Evolutionary conservation across 1,140 invertebrate species (phyloP).

Genomic region (Drosophila parabipectinata): DNA sequence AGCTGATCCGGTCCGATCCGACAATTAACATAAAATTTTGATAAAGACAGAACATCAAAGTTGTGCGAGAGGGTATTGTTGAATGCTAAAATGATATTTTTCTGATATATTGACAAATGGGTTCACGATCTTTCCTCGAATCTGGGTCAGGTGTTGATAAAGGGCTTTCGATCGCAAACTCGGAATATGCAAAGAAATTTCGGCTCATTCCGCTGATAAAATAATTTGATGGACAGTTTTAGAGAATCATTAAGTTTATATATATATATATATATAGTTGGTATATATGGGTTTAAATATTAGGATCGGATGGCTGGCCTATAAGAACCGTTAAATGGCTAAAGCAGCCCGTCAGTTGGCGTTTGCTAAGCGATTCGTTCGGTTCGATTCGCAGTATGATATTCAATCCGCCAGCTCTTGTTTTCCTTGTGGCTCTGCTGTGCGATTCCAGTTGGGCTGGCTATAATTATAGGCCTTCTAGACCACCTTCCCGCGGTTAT

Average conservation of each 20-base stretch:
- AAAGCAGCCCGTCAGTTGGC: constrained; percentile 45
- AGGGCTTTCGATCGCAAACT: constrained; percentile 42
- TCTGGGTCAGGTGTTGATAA: constrained; percentile 59
- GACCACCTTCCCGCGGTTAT: constrained; percentile 52
- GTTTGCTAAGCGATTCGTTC: constrained; percentile 53
- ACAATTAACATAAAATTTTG: constrained; percentile 40
- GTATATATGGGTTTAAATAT: background rate
- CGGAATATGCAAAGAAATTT: constrained; percentile 54
- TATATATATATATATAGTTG: constrained; percentile 17
- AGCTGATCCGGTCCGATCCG: constrained; percentile 23
- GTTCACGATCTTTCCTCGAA: constrained; percentile 28
- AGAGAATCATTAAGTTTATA: constrained; percentile 56
- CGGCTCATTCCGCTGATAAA: constrained; percentile 58
- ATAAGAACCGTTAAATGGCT: constrained; percentile 63
- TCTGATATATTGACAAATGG: constrained; percentile 66
- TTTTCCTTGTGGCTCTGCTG: constrained; percentile 28
- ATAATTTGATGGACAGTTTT: constrained; percentile 60
- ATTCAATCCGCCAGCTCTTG: constrained; percentile 29
- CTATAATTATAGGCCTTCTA: constrained; percentile 45
- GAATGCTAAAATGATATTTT: constrained; percentile 25
- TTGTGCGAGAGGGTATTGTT: constrained; percentile 1
- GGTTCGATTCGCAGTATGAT: constrained; percentile 59
- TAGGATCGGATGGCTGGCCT: constrained; percentile 24
- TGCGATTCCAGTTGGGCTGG: constrained; percentile 8
- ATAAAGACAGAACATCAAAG: constrained; percentile 47